These are phyloP conservation scores for Patagioenas fasciata DNA, from an alignment of 2,113 vertebrate species.

Conservation along the genomic window DNA sequence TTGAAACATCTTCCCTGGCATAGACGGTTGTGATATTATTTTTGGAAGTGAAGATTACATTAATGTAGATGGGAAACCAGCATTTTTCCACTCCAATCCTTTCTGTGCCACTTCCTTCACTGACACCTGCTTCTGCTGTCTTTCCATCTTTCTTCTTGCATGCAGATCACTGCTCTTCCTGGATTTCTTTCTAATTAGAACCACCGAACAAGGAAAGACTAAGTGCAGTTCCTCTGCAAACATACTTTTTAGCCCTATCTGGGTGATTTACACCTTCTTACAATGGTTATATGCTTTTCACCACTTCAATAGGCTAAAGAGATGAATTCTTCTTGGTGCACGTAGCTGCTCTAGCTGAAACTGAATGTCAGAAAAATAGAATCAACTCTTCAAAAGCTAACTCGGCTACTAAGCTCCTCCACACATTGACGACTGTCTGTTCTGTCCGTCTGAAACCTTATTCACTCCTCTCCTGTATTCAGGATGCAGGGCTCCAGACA, in stretches of 20 bases:
- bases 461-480: conserved; percentile 44
- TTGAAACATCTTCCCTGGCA: neutral
- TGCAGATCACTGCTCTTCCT: conserved; percentile 15
- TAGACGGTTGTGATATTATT: neutral
- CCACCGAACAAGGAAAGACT: neutral
- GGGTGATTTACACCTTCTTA: neutral
- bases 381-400: neutral
- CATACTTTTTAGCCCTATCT: neutral
- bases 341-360: neutral
- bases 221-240: neutral
- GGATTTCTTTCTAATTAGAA: neutral
- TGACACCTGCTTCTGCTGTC: conserved; percentile 34
- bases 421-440: neutral
- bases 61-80: neutral
- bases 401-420: neutral
- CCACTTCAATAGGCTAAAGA: neutral
- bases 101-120: neutral
- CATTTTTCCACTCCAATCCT: neutral
- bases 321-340: neutral
- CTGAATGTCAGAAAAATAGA: neutral
- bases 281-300: neutral
- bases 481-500: conserved; percentile 47
- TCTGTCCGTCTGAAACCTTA: conserved; percentile 14
- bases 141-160: conserved; percentile 26
- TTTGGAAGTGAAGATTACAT: conserved; percentile 9